phyloP scores from a whole-genome alignment of 2,888 invertebrate species.

The Phragmatobia fuliginosa region DNA sequence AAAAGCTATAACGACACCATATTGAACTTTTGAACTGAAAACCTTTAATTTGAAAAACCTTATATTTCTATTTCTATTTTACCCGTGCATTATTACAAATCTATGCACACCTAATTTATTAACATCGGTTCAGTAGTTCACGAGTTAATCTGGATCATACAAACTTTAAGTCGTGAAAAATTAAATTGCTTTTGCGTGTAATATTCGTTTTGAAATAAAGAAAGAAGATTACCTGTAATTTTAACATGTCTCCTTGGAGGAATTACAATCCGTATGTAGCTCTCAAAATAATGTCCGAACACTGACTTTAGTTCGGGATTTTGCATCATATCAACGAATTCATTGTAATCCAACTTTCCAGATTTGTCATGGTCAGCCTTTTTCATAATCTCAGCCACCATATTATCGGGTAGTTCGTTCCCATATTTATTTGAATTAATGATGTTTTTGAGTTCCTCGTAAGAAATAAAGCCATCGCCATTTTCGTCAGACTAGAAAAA shows the following conservation, averaged over 20 bases:
- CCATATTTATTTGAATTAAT: not conserved
- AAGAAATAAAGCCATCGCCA: constrained; percentile 23
- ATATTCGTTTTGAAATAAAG: not conserved
- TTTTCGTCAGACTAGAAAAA: constrained; percentile 7
- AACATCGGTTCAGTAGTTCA: too few relatives aligned
- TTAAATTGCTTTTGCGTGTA: too few relatives aligned
- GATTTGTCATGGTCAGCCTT: constrained; percentile 58
- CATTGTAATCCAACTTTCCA: constrained; percentile 87
- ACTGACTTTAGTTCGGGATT: constrained; percentile 76
- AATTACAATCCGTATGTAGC: constrained; percentile 73
- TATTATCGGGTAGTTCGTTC: not conserved
- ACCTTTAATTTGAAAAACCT: too few relatives aligned
- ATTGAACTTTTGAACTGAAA: too few relatives aligned
- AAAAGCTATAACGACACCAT: too few relatives aligned
- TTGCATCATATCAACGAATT: constrained; percentile 87
- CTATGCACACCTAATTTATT: too few relatives aligned
- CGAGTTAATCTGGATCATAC: too few relatives aligned
- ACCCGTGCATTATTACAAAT: too few relatives aligned
- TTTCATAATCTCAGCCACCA: constrained; percentile 5
- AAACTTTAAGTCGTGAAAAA: too few relatives aligned
- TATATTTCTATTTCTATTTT: too few relatives aligned
- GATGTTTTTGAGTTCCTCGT: constrained; percentile 63
- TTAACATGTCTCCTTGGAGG: constrained; percentile 71
- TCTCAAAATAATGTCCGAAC: constrained; percentile 81
- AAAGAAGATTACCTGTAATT: constrained; percentile 54